Evolutionary conservation across 2,113 vertebrate species (phyloP).

Genomic region (Seriola dumerili): DNA sequence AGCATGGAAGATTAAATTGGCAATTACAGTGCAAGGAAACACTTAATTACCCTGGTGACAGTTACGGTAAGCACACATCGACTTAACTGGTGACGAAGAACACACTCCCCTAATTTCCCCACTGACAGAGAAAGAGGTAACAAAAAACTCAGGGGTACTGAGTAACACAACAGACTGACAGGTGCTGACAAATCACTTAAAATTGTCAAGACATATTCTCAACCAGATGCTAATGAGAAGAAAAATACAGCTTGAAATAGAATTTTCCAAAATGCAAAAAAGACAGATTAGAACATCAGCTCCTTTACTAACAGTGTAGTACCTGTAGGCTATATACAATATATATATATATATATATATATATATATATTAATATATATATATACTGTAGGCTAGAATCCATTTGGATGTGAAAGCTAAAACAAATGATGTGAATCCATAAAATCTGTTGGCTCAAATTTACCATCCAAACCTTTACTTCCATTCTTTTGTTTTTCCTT

Average conservation of each 20-base stretch:
- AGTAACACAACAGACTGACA: conserved; percentile 28
- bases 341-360: too few species aligned
- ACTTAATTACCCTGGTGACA: conserved; percentile 64
- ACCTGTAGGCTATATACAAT: neutral
- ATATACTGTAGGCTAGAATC: too few species aligned
- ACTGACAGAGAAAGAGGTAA: conserved; percentile 29
- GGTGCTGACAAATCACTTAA: conserved; percentile 14
- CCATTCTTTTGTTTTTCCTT: neutral
- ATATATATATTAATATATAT: too few species aligned
- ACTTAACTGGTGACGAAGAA: conserved; percentile 37
- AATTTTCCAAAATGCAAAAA: neutral
- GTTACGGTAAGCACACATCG: conserved; percentile 30
- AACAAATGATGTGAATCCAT: too few species aligned
- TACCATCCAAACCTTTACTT: neutral
- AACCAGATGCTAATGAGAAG: neutral
- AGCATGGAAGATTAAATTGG: conserved; percentile 65
- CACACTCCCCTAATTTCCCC: conserved; percentile 48
- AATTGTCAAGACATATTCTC: neutral
- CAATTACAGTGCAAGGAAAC: conserved; percentile 70
- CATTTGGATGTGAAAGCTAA: neutral
- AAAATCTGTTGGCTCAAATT: neutral
- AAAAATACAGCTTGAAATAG: neutral
- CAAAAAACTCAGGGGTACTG: conserved; percentile 4
- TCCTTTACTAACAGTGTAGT: neutral
- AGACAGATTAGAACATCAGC: neutral